Evolutionary conservation across 2,113 vertebrate species (phyloP), one percentile per base, ranked within the genome.

Genomic region (Eclectus roratus): DNA sequence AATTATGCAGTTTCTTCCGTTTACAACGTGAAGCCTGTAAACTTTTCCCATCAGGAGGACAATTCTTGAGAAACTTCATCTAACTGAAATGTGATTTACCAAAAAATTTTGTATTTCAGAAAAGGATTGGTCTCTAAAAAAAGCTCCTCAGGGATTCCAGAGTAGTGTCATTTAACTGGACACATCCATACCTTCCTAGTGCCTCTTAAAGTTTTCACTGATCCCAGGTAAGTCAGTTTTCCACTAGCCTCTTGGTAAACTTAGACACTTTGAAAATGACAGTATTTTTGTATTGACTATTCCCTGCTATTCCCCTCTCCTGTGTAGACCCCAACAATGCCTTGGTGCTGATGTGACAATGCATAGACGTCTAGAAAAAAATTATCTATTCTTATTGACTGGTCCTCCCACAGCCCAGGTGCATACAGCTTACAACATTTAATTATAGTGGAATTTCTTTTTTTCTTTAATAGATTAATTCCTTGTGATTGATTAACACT

Each of bases 251-350:
- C 39, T 46, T 46, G 39, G 23, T 50, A 94, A 77, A 73, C 65
- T 91, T 64, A 89, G 37, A 49, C 44, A 89, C 58, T 79, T 82
- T 78, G 76, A 85, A 82, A 94, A 80, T 52, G 71, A 63, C 53
- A 93, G 64, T 65, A 68, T 94, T 97, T 96, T 91, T 80, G 8
- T 55, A 81, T 63, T 90, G 91, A 92, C 39, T 95, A 27, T 85
- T 87, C 21, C 29, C 13, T 72, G 47, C 12, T 35, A 14, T 85
- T 76, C 8, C 5, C 3, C 23, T 73, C 19, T 72, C 27, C 55
- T 60, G 11, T 83, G 73, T 39, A 58, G 53, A 35, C 23, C 9
- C 56, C 18, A 90, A 24, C 18, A 78, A 73, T 31, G 28, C 25
- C 37, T 82, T 65, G 23, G 41, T 85, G 65, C 23, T 94, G 79